Evolutionary conservation across 2,888 invertebrate genomes (phyloP), one percentile per base, ranked within the genome.

Genomic region (Torymus tubicola): DNA sequence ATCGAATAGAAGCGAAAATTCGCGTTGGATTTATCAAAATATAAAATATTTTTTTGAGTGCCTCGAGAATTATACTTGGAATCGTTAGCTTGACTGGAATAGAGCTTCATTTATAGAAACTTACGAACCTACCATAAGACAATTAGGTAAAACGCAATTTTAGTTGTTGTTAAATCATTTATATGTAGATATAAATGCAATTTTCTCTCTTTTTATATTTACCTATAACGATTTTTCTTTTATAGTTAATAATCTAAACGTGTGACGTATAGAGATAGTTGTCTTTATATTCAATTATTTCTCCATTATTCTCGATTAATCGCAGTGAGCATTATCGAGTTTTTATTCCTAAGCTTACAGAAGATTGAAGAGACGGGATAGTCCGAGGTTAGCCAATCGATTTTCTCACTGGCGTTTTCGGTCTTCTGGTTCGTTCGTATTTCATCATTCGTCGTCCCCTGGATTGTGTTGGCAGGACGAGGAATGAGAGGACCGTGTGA

Each of bases 21-120:
- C 42, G 42, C 69, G 42, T 58, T 16, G 58, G 42, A 73, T 64
- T 73, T 73, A 73, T 64, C 64, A 73, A 64, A 73, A 65, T 74
- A 74, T 74, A 74, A 74, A 74, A 74, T 74, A 74, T 65, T 64
- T 57, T 72, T 64, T 74, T 65, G 57, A 57, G 65, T 74, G 65
- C 65, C 21, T 50, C 57, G 55, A 74, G 13, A 57, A 55, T 24
- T 18, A 42, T n/a, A 50, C 58, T 65, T 13, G 50, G 57, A 50
- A 42, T 42, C 42, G 50, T 74, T 65, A 58, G 64, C 65, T 18
- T 42, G 42, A 42, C 42, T 42, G 42, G 57, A 55, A 63, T 21
- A 63, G 58, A 69, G 55, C 8, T 18, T 60, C 71, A 24, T 53
- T 74, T 65, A 65, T 64, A 76, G 67, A 68, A 76, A 76, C 68